Conservation (phyloP, 2,888 invertebrate species). For the Phrixothrix hirtus region DNA sequence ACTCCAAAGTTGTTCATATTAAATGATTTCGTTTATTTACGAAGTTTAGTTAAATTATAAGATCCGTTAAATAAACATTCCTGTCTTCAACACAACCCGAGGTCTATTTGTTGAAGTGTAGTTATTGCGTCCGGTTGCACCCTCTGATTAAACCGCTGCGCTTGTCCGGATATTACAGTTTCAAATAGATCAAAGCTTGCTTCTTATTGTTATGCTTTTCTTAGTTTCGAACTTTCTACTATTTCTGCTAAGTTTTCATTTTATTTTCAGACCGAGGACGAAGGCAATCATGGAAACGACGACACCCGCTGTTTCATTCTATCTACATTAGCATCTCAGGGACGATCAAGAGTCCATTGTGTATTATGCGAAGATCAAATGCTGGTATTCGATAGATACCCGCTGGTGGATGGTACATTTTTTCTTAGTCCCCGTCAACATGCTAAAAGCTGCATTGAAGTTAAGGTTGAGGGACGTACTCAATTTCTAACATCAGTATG, state of each 20-base stretch:
- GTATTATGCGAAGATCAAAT: constrained; percentile 87
- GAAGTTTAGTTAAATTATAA: not conserved
- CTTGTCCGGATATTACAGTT: constrained; percentile 38
- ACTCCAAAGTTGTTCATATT: too few relatives aligned
- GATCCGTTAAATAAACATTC: not conserved
- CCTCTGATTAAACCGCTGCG: constrained; percentile 34
- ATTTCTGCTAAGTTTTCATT: constrained; percentile 5
- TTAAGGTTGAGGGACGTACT: constrained; percentile 86
- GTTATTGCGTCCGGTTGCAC: constrained; percentile 39
- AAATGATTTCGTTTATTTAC: too few relatives aligned
- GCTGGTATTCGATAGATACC: constrained; percentile 95
- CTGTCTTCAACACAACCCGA: constrained; percentile 6
- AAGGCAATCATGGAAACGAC: constrained; percentile 97
- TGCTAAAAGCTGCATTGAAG: constrained; percentile 84
- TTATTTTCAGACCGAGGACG: constrained; percentile 89
- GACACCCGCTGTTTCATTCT: constrained; percentile 96
- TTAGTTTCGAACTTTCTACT: not conserved
- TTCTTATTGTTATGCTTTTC: not conserved
- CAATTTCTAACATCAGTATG: constrained; percentile 93
- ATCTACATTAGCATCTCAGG: constrained; percentile 90
- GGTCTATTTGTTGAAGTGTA: constrained; percentile 30
- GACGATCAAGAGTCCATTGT: constrained; percentile 83
- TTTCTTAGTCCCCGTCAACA: constrained; percentile 95
- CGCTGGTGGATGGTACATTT: constrained; percentile 96
- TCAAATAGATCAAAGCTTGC: constrained; percentile 27